Conservation (phyloP, 2,888 invertebrate species). For the Drosophila suboccidentalis region DNA sequence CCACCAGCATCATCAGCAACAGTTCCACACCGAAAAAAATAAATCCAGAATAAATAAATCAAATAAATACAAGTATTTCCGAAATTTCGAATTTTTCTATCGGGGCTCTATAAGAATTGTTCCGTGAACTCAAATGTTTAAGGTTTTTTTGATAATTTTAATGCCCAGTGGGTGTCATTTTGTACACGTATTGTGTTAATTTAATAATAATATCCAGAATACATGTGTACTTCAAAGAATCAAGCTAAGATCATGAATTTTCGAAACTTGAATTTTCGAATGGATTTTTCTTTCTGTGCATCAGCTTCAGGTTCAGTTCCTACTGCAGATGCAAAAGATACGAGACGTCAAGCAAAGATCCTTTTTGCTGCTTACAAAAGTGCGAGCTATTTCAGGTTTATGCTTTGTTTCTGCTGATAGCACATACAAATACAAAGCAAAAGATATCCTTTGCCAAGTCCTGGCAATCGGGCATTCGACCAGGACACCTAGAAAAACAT, state of each 20-base stretch:
- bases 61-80: no score
- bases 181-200: no score
- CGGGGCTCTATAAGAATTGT: no score
- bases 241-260: no score
- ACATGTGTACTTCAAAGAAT: no score
- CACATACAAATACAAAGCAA: neutral
- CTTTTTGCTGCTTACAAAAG: conserved; percentile 24
- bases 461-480: conserved; percentile 1
- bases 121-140: no score
- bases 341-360: conserved; percentile 8
- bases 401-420: conserved; percentile 26
- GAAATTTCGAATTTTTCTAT: no score
- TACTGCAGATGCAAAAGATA: conserved; percentile 46
- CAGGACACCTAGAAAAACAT: conserved; percentile 60
- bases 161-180: no score
- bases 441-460: neutral
- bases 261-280: no score
- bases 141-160: no score
- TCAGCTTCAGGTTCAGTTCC: neutral
- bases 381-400: conserved; percentile 26
- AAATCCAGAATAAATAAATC: no score
- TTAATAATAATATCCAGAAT: no score
- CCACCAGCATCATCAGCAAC: conserved; percentile 31
- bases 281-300: conserved; percentile 4
- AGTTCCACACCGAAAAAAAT: conserved; percentile 3